Base-by-base conservation (phyloP, 2,113 vertebrate species). In the Dromiciops gliroides region DNA sequence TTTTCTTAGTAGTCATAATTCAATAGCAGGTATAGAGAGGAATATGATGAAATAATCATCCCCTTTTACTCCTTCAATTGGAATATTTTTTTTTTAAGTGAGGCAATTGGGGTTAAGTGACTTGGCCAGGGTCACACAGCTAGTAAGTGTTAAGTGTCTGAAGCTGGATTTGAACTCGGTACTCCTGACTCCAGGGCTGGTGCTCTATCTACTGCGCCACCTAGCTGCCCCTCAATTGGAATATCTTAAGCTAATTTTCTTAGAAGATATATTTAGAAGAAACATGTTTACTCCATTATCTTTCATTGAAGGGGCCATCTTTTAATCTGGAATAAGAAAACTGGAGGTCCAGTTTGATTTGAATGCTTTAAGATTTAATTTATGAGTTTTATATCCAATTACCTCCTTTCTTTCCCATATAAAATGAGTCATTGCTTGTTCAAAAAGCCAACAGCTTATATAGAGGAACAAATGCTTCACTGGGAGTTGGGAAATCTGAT, bases 241-340 rank as follows among this genome's bases (percentile, higher is more conserved):
- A 94, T 93, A 89, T 50, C 22, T 44, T 92, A n/a, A 91, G 12
- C 90, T 97, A 94, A 31, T 93, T 93, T 56, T 90, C 37, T 91
- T 90, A 93, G 7, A 90, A 89, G 67, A 83, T 48, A 67, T 89
- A 19, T 48, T 94, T 92, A 91, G 23, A 92, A 95, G 47, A 95
- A 89, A 94, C 24, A 89, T 7, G 47, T 48, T 49, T 60, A 94
- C 95, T 60, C 92, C 90, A 1, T 94, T 56, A 92, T 91, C 51
- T 44, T 83, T 94, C 94, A 88, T 83, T 51, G 51, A 83, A 75
- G 91, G 49, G 75, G 23, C 48, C 44, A 51, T 60, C 75, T 96
- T 67, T 37, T 95, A 95, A 96, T 92, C 1, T 83, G 7, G 26
- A 91, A 11, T 14, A 26, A 51, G 48, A 94, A 94, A 97, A 94